phyloP scores from a whole-genome alignment of 2,113 vertebrate species.

The Rattus rattus region DNA sequence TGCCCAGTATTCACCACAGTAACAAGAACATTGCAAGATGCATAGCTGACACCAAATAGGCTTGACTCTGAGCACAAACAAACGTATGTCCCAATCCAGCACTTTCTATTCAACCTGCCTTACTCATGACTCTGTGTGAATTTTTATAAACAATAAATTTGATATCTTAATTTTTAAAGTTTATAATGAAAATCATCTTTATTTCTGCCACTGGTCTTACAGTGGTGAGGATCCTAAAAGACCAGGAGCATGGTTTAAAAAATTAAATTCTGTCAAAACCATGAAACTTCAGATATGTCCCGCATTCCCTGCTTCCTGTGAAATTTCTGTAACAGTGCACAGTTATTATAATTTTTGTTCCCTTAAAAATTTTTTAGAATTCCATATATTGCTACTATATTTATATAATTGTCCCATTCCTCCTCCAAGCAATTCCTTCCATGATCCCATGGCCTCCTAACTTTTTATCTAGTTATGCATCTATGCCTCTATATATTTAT shows the following conservation, averaged over 20 bases:
- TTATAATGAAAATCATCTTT: not conserved
- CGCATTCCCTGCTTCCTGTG: rapidly evolving
- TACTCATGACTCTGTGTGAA: not conserved
- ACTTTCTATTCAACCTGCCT: not conserved
- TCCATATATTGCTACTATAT: not conserved
- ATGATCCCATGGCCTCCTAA: not conserved
- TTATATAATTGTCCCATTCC: not conserved
- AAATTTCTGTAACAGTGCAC: too few species aligned
- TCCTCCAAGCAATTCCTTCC: not conserved
- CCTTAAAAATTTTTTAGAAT: not conserved
- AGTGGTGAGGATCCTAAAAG: rapidly evolving
- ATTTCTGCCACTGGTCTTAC: rapidly evolving
- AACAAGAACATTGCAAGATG: too few species aligned
- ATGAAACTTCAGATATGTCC: rapidly evolving
- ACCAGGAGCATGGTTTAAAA: rapidly evolving
- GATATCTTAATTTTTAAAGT: not conserved
- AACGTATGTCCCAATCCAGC: not conserved
- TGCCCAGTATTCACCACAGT: not conserved
- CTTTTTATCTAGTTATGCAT: not conserved
- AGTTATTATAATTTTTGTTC: too few species aligned
- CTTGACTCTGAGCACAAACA: not conserved
- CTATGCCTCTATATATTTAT: not conserved
- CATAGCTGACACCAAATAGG: not conserved
- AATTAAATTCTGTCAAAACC: not conserved
- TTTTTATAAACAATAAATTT: not conserved